Base-by-base conservation (phyloP, 2,797 vertebrate species). In the Xyrichtys novacula region DNA sequence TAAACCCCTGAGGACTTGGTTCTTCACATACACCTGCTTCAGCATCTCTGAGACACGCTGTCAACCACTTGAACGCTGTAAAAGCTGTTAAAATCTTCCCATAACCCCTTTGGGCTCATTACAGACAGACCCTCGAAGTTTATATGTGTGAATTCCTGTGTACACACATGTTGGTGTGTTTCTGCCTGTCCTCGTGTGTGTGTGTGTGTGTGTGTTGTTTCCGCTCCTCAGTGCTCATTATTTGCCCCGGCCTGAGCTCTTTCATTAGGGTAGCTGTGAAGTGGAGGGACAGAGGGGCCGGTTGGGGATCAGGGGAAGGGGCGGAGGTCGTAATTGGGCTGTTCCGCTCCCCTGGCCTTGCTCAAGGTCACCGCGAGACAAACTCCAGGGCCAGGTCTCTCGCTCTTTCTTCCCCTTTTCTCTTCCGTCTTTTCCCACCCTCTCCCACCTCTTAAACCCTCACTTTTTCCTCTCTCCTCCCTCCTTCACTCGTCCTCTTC, bases 271-370 rank as follows among this genome's bases (percentile, higher is more conserved):
- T 65, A 63, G 54, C 76, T 76, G 75, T 74, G 85, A 75, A 76
- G 80, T 83, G 81, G 84, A 85, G 89, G 84, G 85, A 71, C 67
- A 28, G 69, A 72, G 59, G 74, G 71, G 71, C 58, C 59, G 57
- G 71, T 53, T 17, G 84, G 87, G 83, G 84, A 89, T 71, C 83
- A 67, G 86, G 87, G 85, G 86, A 85, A 50, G 72, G 86, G 78
- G 87, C 58, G 81, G 83, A 89, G 88, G 87, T 88, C 75, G 75
- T 94, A 94, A 94, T 94, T 93, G 89, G 91, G 78, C 85, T 80
- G 88, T 92, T 93, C 87, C 80, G 78, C 86, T 91, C 90, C 86
- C 86, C 64, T 65, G 77, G 86, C 83, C 88, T 86, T 46, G 71
- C 70, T 89, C 91, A 93, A 93, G 91, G 93, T 94, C 91, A 92